A percentile compares a stretch with the other conserved stretches of the same genome.
These are phyloP conservation scores for Diglossa brunneiventris DNA, from an alignment of 2,113 vertebrate genomes.

Conservation along the genomic window DNA sequence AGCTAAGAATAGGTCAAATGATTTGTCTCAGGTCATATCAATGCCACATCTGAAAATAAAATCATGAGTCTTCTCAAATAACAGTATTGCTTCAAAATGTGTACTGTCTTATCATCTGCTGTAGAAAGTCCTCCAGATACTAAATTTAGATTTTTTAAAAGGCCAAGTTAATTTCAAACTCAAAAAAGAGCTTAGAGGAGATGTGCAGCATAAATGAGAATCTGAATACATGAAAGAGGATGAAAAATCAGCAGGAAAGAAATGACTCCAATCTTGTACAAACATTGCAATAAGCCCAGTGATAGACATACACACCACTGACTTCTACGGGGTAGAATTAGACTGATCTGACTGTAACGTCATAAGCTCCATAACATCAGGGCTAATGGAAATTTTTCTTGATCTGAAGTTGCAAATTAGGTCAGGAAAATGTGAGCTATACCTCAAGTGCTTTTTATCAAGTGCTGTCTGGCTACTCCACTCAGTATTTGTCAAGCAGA, in stretches of 20 bases:
- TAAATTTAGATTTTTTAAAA: slow-evolving; percentile 69
- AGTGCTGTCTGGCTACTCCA: background rate
- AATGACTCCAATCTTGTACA: slow-evolving; percentile 51
- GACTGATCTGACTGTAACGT: background rate
- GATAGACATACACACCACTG: slow-evolving; percentile 18
- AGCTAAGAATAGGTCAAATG: slow-evolving; percentile 60
- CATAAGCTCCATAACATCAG: background rate
- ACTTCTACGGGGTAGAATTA: slow-evolving; percentile 29
- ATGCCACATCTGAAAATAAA: slow-evolving; percentile 64
- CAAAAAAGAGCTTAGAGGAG: slow-evolving; percentile 64
- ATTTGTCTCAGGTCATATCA: slow-evolving; percentile 54
- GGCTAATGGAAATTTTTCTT: slow-evolving; percentile 48
- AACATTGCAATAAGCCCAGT: slow-evolving; percentile 42
- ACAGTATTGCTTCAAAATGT: slow-evolving; percentile 63
- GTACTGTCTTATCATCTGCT: slow-evolving; percentile 64
- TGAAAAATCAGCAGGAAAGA: slow-evolving; percentile 66
- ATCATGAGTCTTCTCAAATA: slow-evolving; percentile 56
- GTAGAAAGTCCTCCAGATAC: slow-evolving; percentile 67
- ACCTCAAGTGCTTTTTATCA: background rate
- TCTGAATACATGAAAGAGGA: slow-evolving; percentile 59
- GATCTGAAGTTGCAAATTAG: background rate
- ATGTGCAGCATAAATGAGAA: slow-evolving; percentile 64
- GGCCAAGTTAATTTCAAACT: slow-evolving; percentile 68
- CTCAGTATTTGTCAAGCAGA: background rate
- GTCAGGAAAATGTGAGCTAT: slow-evolving; percentile 10